These are phyloP conservation scores for Muraenolepis orangiensis DNA, from an alignment of 2,797 vertebrate genomes.

Conservation along the genomic window DNA sequence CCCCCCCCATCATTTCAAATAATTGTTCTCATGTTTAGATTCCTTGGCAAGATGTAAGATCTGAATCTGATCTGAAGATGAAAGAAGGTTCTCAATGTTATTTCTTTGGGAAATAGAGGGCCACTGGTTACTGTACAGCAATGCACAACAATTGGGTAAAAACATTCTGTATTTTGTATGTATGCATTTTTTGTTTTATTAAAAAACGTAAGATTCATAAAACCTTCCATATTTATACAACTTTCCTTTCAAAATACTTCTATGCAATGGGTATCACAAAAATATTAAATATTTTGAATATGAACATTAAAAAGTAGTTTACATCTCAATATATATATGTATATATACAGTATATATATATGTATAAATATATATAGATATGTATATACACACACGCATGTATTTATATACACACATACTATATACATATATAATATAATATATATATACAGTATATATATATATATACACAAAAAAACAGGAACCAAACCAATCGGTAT, in stretches of 20 bases:
- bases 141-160: background rate
- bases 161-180: background rate
- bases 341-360: background rate
- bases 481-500: conserved; percentile 54
- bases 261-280: conserved; percentile 94
- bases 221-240: conserved; percentile 83
- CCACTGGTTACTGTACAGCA: background rate
- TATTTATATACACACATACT: background rate
- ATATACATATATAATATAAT: background rate
- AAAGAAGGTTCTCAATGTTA: background rate
- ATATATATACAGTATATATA: background rate
- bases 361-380: too few relatives aligned
- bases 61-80: background rate
- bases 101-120: background rate
- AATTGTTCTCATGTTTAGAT: background rate
- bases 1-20: background rate
- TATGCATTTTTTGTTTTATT: conserved; percentile 49
- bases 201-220: conserved; percentile 82
- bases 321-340: conserved; percentile 62
- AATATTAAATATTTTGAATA: conserved; percentile 91
- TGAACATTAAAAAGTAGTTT: conserved; percentile 92
- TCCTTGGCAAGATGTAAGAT: background rate
- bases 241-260: conserved; percentile 86
- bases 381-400: background rate
- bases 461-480: background rate